phyloP scores from a whole-genome alignment of 2,888 invertebrate species.

The Germaria angustata region DNA sequence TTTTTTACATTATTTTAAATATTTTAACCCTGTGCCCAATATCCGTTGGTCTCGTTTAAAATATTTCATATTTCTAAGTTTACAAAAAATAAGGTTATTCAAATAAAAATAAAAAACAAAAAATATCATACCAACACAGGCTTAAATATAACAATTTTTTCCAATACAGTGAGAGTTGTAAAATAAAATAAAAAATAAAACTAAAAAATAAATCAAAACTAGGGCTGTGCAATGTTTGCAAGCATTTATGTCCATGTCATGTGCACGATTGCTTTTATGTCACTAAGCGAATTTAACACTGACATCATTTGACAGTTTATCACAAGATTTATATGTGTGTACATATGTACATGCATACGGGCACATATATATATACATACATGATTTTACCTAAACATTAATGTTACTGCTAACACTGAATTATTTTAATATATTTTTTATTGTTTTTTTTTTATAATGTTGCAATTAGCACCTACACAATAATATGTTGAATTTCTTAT shows the following conservation, averaged over 20 bases:
- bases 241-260: conserved; percentile 36
- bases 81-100: conserved; percentile 47
- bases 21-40: conserved; percentile 57
- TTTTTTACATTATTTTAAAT: background rate
- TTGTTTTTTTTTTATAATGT: background rate
- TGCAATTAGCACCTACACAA: conserved; percentile 62
- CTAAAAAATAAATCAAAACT: conserved; percentile 11
- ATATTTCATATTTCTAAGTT: conserved; percentile 38
- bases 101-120: background rate
- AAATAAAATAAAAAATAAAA: background rate
- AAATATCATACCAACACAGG: conserved; percentile 10
- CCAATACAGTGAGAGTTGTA: conserved; percentile 26
- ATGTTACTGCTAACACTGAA: background rate
- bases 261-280: conserved; percentile 24
- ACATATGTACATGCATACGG: too few species aligned
- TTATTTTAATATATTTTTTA: background rate
- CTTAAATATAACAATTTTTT: conserved; percentile 1
- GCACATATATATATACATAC: too few species aligned
- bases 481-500: conserved; percentile 39
- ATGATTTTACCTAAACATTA: conserved; percentile 21
- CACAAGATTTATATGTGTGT: conserved; percentile 42
- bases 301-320: conserved; percentile 58
- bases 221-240: conserved; percentile 26
- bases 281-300: conserved; percentile 35
- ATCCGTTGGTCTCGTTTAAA: conserved; percentile 51